Conservation (phyloP, 2,113 vertebrate species). For the Phrynocephalus versicolor region DNA sequence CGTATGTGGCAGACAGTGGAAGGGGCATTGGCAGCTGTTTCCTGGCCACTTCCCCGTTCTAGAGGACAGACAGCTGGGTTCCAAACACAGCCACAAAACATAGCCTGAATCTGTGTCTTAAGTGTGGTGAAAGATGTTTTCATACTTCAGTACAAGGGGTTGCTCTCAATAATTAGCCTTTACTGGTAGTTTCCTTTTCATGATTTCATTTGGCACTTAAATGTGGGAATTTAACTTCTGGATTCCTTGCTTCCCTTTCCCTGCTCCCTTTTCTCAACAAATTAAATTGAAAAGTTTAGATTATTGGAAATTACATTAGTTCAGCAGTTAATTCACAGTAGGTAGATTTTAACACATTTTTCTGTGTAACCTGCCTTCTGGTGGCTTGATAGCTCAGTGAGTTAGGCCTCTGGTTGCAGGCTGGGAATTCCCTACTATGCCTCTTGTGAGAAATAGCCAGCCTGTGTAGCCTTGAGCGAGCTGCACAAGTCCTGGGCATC, state of each 20-base stretch:
- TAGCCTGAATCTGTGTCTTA: neutral
- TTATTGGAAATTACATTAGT: neutral
- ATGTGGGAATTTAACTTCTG: neutral
- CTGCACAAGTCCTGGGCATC: too few relatives aligned
- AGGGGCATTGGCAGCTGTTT: too few relatives aligned
- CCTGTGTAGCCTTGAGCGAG: too few relatives aligned
- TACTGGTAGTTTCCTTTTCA: neutral
- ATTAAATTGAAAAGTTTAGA: neutral
- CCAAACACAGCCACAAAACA: neutral
- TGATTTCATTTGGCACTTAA: slow-evolving; percentile 5
- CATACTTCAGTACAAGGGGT: neutral
- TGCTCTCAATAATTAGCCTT: neutral
- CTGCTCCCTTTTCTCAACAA: neutral
- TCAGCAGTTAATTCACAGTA: neutral
- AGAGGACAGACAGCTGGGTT: neutral
- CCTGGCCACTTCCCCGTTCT: too few relatives aligned
- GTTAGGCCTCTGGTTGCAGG: too few relatives aligned
- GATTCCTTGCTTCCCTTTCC: neutral
- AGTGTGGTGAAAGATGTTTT: too few relatives aligned
- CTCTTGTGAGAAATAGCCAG: neutral
- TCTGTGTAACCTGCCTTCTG: neutral
- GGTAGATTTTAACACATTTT: slow-evolving; percentile 5
- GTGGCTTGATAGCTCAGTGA: too few relatives aligned
- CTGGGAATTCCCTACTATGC: neutral
- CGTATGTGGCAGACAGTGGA: too few relatives aligned